Base-by-base conservation (phyloP, 2,113 vertebrate genomes). In the Rhegmatorhina hoffmannsi region DNA sequence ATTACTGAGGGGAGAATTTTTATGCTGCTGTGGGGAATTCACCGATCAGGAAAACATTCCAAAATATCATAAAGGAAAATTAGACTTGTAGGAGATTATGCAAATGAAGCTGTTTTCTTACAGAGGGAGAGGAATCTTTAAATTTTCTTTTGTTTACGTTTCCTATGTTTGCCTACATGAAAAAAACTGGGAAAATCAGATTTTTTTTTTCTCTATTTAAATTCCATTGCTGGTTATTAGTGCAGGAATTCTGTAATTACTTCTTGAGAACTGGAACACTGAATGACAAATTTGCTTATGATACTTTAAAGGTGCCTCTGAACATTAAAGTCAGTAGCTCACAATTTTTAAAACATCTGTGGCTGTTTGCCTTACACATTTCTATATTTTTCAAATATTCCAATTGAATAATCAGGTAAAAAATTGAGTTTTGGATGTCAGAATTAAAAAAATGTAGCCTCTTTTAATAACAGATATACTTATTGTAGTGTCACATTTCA, bases 51-150 rank as follows among this genome's bases (percentile, higher is more conserved):
- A 96, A 94, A 94, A 94, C 91, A 88, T 95, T 94, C 89, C 67
- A 66, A 85, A 91, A 82, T 92, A 92, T 90, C 87, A 92, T 95
- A 91, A 95, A 92, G 84, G 81, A 81, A 97, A 92, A 89, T 87
- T 79, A 83, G 63, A 87, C 81, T 84, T 62, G 59, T 31, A 76
- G 50, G 33, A 55, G 90, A 95, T 95, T 95, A 83, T 95, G 92
- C 78, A 95, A 93, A 92, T 92, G 58, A 83, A 91, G 19, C 2
- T 72, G 77, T 46, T 92, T 92, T 73, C 66, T 74, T 87, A 40
- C n/a, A 67, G n/a, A 78, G 53, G 2, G 56, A 89, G 34, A 84
- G 17, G 56, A 58, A 92, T 92, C 66, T 89, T 75, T 69, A 73
- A 49, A 49, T 89, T 77, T 84, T 40, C 53, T 64, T 89, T 91